Conservation (phyloP, 2,888 invertebrate genomes). For the Sepioteuthis lessoniana region DNA sequence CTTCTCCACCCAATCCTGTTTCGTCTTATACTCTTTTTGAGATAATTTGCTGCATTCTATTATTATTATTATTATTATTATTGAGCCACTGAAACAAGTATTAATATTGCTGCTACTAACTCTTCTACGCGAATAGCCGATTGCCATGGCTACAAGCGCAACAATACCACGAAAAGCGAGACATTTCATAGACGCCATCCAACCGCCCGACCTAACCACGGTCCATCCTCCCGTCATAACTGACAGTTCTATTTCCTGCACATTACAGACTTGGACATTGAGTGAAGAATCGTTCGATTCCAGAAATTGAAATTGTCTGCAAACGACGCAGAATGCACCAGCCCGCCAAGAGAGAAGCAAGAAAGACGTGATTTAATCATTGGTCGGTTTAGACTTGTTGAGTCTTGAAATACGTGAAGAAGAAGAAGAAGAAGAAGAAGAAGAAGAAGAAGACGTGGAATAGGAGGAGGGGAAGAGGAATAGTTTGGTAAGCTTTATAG, state of each 20-base stretch:
- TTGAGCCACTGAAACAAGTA: too few species aligned
- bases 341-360: not conserved
- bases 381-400: not conserved
- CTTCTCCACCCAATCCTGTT: too few species aligned
- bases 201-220: not conserved
- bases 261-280: constrained; percentile 5
- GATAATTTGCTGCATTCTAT: too few species aligned
- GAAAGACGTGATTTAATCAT: not conserved
- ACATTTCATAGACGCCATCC: not conserved
- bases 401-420: not conserved
- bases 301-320: not conserved
- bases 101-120: not conserved
- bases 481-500: not conserved
- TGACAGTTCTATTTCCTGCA: constrained; percentile 33
- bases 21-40: too few species aligned
- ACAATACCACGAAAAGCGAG: not conserved
- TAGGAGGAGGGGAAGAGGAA: not conserved
- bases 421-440: not conserved
- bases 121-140: not conserved
- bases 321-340: not conserved
- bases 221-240: not conserved
- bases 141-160: not conserved
- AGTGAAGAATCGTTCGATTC: constrained; percentile 14
- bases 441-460: not conserved
- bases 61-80: too few species aligned